Conservation (phyloP, 1,140 invertebrate genomes). For the Dendrolimus punctatus region DNA sequence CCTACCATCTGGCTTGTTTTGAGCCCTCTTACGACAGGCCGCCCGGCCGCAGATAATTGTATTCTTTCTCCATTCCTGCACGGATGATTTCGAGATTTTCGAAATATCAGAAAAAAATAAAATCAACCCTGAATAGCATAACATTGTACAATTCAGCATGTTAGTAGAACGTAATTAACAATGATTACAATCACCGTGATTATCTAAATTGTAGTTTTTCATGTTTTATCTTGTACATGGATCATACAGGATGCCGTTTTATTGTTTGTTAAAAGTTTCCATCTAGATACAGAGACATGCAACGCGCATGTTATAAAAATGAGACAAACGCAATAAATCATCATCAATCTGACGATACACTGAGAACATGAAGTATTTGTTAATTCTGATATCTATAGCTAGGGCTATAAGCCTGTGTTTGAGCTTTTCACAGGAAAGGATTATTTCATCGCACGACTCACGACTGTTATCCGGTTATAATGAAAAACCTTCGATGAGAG, state of each 20-base stretch:
- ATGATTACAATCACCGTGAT: conserved; percentile 27
- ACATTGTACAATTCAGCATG: conserved; percentile 6
- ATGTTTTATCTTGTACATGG: conserved; percentile 22
- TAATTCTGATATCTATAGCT: conserved; percentile 32
- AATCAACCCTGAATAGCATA: too few relatives aligned
- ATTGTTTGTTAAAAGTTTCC: conserved; percentile 51
- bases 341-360: conserved; percentile 19
- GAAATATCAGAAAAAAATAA: too few relatives aligned
- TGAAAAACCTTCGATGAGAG: too few relatives aligned
- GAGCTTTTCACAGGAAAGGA: too few relatives aligned
- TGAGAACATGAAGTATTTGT: conserved; percentile 36
- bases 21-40: too few relatives aligned
- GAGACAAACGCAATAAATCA: conserved; percentile 4
- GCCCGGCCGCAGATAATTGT: too few relatives aligned
- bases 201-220: conserved; percentile 9
- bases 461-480: too few relatives aligned
- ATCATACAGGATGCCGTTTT: conserved; percentile 42
- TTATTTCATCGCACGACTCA: too few relatives aligned
- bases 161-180: conserved; percentile 32
- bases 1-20: too few relatives aligned
- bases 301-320: conserved; percentile 35
- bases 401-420: too few relatives aligned
- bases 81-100: too few relatives aligned
- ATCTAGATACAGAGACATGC: conserved; percentile 27
- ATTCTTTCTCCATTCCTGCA: too few relatives aligned